These are phyloP conservation scores for Telmatherina bonti DNA, from an alignment of 2,797 vertebrate genomes.

Conservation along the genomic window DNA sequence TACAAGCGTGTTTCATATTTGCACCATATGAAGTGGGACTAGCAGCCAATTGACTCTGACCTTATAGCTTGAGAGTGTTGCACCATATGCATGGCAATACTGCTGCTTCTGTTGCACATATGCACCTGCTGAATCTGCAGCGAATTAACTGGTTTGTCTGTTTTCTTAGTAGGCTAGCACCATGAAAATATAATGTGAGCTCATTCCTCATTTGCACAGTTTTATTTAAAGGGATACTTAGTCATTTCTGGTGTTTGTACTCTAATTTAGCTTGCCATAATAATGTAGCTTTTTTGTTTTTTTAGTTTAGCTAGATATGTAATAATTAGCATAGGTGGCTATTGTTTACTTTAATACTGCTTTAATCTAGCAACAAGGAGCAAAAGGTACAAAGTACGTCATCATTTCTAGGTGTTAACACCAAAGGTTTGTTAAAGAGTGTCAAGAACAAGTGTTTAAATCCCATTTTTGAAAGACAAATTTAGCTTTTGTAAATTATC, in stretches of 20 bases:
- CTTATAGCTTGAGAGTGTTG: slow-evolving; percentile 50
- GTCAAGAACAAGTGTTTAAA: too few relatives aligned
- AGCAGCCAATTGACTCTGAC: slow-evolving; percentile 71
- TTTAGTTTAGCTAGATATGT: too few relatives aligned
- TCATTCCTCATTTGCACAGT: slow-evolving; percentile 5
- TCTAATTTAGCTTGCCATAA: too few relatives aligned
- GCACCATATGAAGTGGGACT: slow-evolving; percentile 78
- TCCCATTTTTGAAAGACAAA: too few relatives aligned
- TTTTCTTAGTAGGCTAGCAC: slow-evolving; percentile 64
- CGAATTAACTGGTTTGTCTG: slow-evolving; percentile 36
- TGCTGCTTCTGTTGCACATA: slow-evolving; percentile 40
- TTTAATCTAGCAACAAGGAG: too few relatives aligned
- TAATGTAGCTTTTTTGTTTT: too few relatives aligned
- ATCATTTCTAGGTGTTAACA: too few relatives aligned
- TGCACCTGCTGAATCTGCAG: slow-evolving; percentile 44
- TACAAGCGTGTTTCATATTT: slow-evolving; percentile 65
- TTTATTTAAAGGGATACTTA: slow-evolving; percentile 31
- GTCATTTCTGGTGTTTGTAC: slow-evolving; percentile 27
- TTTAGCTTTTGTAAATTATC: too few relatives aligned
- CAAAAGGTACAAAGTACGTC: background rate
- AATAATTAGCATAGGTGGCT: too few relatives aligned
- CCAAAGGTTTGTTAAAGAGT: too few relatives aligned
- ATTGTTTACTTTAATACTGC: background rate
- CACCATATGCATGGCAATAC: slow-evolving; percentile 58
- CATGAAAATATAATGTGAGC: slow-evolving; percentile 54